Evolutionary conservation across 1,140 invertebrate genomes (phyloP), one percentile per base, ranked within the genome.

Genomic region (Cydia amplana): DNA sequence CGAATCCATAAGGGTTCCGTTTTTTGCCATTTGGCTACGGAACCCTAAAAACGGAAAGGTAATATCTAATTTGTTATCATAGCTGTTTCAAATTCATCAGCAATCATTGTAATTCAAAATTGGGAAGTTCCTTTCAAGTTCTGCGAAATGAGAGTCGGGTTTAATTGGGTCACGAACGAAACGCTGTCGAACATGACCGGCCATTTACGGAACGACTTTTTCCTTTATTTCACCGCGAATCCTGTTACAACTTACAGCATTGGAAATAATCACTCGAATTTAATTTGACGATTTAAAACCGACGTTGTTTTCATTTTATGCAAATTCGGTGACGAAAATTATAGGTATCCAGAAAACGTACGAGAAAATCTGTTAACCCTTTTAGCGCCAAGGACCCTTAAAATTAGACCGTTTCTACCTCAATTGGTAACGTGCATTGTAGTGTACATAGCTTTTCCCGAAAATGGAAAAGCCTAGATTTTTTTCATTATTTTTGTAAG

Each of bases 151-250:
- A 83, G 80, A 80, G 78, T 63, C 76, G 51, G 77, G 77, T 80
- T 89, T 87, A 90, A 88, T 90, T 88, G 83, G 88, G 86, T 86
- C 87, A 90, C 87, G 88, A 86, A 77, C 79, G 76, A 80, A 78
- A 78, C 78, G 81, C 77, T 85, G 83, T 86, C 80, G 82, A 83
- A 88, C 86, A 88, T 82, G 83, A 83, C 75, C 76, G 77, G 63
- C 84, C 77, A 83, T 85, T 89, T 87, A 88, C 85, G 84, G 84
- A 81, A 85, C 82, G 83, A 84, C 82, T 84, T 85, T 80, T 81
- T 80, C 83, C 77, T 80, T 79, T 75, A 78, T 82, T 82, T 83
- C 80, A 82, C 77, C 79, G 75, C 75, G 78, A 82, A 74, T 80
- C 67, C 76, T 81, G 51, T 75, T 55, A 60, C 55, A 73, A 77